These are phyloP conservation scores for Nannoperca obscura DNA, from an alignment of 2,797 vertebrate species.

Conservation along the genomic window DNA sequence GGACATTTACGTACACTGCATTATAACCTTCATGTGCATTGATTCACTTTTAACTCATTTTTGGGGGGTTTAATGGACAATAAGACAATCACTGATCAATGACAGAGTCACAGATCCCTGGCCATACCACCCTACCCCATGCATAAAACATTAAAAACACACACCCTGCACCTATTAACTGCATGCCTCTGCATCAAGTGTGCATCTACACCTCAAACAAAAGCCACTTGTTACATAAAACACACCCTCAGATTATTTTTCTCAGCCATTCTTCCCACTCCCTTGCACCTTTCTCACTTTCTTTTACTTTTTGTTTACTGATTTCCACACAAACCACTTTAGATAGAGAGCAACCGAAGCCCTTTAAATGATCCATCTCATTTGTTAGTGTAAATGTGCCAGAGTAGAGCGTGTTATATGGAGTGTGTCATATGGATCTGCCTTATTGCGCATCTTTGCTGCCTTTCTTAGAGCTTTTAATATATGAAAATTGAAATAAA, in stretches of 20 bases:
- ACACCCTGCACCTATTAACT: conserved; percentile 20
- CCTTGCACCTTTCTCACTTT: conserved; percentile 1
- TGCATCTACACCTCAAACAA: conserved; percentile 35
- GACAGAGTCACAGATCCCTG: conserved; percentile 50
- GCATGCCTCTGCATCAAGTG: conserved; percentile 16
- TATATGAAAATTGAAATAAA: conserved; percentile 77
- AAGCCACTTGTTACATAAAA: conserved; percentile 16
- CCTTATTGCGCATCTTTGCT: conserved; percentile 93
- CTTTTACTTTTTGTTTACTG: not conserved
- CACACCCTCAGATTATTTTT: conserved; percentile 2
- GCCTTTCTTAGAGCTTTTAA: conserved; percentile 91
- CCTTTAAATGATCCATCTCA: conserved; percentile 84
- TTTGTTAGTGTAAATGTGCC: conserved; percentile 72
- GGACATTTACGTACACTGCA: conserved; percentile 25
- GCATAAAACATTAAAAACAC: conserved; percentile 29
- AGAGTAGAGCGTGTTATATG: conserved; percentile 70
- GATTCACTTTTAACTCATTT: conserved; percentile 19
- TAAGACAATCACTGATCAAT: conserved; percentile 77
- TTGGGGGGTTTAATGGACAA: conserved; percentile 44
- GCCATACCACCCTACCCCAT: conserved; percentile 18
- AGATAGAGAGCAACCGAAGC: conserved; percentile 72
- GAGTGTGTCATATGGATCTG: conserved; percentile 87
- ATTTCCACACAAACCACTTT: conserved; percentile 49
- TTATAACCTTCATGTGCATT: conserved; percentile 16
- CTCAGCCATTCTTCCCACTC: conserved; percentile 9